A percentile compares a stretch with the other conserved stretches of the same genome.
phyloP scores from a whole-genome alignment of 2,888 invertebrate genomes.

The Sminthurides aquaticus region DNA sequence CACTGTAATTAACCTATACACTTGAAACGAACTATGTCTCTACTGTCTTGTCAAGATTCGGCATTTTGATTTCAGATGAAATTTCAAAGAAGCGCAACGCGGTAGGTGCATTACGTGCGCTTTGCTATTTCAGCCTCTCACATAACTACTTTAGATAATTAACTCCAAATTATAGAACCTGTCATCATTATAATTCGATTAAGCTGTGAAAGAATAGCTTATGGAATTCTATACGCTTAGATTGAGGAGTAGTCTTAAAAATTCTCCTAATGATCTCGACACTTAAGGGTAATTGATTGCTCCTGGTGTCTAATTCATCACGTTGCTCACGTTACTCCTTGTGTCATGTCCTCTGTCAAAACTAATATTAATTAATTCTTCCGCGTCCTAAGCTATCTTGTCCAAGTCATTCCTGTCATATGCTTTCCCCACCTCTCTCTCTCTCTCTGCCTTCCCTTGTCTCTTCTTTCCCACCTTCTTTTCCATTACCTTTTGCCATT shows the following conservation, averaged over 20 bases:
- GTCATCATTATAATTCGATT: slow-evolving; percentile 39
- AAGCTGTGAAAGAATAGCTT: slow-evolving; percentile 26
- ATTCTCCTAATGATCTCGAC: slow-evolving; percentile 28
- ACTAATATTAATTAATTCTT: slow-evolving; percentile 32
- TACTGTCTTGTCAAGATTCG: too few species aligned
- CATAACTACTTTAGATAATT: too few species aligned
- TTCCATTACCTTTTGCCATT: too few species aligned
- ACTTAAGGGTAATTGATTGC: slow-evolving; percentile 32
- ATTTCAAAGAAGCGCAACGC: too few species aligned
- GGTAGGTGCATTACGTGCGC: too few species aligned
- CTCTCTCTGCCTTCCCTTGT: too few species aligned
- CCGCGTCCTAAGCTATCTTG: too few species aligned
- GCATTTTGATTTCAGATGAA: too few species aligned
- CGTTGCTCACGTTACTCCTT: slow-evolving; percentile 32
- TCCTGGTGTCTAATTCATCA: slow-evolving; percentile 24
- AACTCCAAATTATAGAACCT: slow-evolving; percentile 24
- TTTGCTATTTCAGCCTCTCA: too few species aligned
- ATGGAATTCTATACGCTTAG: neutral
- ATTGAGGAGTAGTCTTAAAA: neutral
- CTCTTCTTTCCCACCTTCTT: too few species aligned
- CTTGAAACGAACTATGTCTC: too few species aligned
- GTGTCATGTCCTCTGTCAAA: slow-evolving; percentile 32
- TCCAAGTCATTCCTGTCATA: slow-evolving; percentile 24
- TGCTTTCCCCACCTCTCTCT: neutral
- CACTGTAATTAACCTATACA: too few species aligned